Base-by-base conservation (phyloP, 1,140 invertebrate species). In the Trichomalopsis sarcophagae region DNA sequence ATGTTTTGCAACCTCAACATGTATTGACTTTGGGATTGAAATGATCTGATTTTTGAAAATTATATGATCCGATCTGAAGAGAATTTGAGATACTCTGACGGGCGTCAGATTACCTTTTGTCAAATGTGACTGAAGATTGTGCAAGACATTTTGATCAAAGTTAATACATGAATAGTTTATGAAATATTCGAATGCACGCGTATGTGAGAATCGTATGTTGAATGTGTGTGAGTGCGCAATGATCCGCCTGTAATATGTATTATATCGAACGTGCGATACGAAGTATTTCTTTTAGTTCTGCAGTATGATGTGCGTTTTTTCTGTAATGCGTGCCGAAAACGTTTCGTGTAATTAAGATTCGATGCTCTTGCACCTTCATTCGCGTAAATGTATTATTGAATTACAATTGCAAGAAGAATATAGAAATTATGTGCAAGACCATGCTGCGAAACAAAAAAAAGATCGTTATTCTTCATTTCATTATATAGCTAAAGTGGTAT, bases 231-330 rank as follows among this genome's bases (percentile, higher is more conserved):
- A 73, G 23, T 69, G 30, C 80, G 74, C 5, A 82, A 82, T 78
- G 33, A 74, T 30, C 76, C 13, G 81, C 81, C 81, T 83, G 47
- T 73, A 79, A n/a, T 82, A 79, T 86, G 76, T 86, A 86, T 86
- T 82, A 86, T 80, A 79, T 62, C 68, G 76, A 30, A 74, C 30
- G 66, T 86, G 40, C 77, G 83, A 87, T 21, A 44, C 13, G 62
- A 78, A 75, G 81, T 85, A 81, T 85, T 85, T 82, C 55, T 62
- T 84, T 77, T 85, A 75, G 40, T 68, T 81, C 44, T 66, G 9
- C 68, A 75, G 69, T 47, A 75, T 80, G 47, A 75, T 80, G 47
- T 47, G 9, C 50, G 76, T 79, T 69, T 79, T 79, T 44, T 77
- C 44, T 68, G 68, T 47, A 44, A 7, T 74, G 68, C 55, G 82